Evolutionary conservation across 2,888 invertebrate species (phyloP).

Genomic region (Ophioninae sp.): DNA sequence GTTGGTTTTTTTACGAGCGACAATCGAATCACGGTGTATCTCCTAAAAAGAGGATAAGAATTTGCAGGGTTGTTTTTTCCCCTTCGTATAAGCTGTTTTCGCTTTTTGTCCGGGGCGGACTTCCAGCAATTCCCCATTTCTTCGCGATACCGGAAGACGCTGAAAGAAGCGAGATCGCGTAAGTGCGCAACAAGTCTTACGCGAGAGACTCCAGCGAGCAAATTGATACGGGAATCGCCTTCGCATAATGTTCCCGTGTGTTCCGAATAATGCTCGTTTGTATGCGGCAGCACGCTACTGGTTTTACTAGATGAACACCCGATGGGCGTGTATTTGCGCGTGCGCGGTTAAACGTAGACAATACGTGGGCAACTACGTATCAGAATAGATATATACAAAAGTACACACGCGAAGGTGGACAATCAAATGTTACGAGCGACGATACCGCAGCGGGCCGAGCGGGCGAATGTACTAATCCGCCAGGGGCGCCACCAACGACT

Average conservation of each 20-base stretch:
- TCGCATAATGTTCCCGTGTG: slow-evolving; percentile 53
- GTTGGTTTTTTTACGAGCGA: neutral
- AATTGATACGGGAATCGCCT: slow-evolving; percentile 57
- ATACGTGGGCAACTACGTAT: neutral
- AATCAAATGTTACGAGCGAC: too few species aligned
- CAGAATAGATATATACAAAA: neutral
- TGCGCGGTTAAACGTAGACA: neutral
- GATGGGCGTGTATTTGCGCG: neutral
- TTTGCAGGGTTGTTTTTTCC: neutral
- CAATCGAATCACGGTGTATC: neutral
- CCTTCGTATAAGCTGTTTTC: neutral
- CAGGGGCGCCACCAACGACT: slow-evolving; percentile 3
- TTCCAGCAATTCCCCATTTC: neutral
- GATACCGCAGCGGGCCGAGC: too few species aligned
- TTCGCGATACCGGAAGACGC: slow-evolving; percentile 6
- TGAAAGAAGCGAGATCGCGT: neutral
- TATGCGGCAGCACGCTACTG: slow-evolving; percentile 13
- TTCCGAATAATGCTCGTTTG: slow-evolving; percentile 12
- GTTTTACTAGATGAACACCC: slow-evolving; percentile 1
- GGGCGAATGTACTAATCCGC: neutral
- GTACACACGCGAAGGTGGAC: neutral
- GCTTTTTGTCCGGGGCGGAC: neutral
- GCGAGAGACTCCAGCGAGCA: slow-evolving; percentile 28
- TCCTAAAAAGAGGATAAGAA: neutral
- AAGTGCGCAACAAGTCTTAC: slow-evolving; percentile 54